A percentile compares a stretch with the other conserved stretches of the same genome.
phyloP scores from a whole-genome alignment of 2,113 vertebrate species.

The Poeciliopsis turrubarensis region DNA sequence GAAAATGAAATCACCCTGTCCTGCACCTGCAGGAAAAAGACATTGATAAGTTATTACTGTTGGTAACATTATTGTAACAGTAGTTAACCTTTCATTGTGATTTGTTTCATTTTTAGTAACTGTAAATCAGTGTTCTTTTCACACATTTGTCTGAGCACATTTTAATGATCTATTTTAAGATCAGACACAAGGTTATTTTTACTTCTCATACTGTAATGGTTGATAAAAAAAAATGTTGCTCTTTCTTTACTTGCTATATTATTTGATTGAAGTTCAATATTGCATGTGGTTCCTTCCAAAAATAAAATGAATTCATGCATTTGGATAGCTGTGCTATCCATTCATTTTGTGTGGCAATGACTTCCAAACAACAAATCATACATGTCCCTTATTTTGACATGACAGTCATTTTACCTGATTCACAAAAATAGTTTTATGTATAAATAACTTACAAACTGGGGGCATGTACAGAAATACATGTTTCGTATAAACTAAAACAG shows the following conservation, averaged over 20 bases:
- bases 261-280: not conserved
- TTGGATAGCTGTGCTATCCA: not conserved
- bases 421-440: not conserved
- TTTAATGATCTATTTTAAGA: not conserved
- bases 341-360: not conserved
- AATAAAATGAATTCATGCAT: not conserved
- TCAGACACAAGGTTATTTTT: not conserved
- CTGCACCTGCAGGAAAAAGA: too few relatives aligned
- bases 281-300: not conserved
- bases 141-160: not conserved
- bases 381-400: not conserved
- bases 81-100: not conserved
- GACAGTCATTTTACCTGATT: not conserved
- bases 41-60: too few relatives aligned
- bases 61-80: not conserved
- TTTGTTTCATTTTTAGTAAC: not conserved
- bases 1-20: too few relatives aligned
- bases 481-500: not conserved
- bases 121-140: not conserved
- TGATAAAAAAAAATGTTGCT: not conserved
- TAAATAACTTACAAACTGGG: not conserved
- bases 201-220: not conserved
- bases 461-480: not conserved
- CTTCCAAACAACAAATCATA: not conserved
- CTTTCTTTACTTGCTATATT: constrained; percentile 2